These are phyloP conservation scores for Actias luna DNA, from an alignment of 2,888 invertebrate species.

Conservation along the genomic window DNA sequence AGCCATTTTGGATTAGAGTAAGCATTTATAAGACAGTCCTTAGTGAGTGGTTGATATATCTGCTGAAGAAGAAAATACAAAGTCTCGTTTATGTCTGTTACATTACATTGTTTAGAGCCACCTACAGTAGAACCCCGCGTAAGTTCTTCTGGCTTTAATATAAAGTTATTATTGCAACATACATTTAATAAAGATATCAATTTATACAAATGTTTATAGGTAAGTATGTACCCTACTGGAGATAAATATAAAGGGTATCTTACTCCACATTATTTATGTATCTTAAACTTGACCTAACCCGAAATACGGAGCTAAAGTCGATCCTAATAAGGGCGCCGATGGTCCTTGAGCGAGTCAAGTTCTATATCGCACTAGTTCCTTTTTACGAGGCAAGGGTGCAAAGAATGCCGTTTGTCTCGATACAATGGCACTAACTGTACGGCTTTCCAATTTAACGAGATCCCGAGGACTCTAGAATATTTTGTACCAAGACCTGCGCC, in stretches of 20 bases:
- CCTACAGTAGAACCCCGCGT: no score
- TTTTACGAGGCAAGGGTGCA: constrained; percentile 55
- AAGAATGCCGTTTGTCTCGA: constrained; percentile 49
- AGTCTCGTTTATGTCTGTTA: no score
- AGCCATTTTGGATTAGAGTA: no score
- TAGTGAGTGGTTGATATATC: no score
- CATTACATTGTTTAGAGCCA: no score
- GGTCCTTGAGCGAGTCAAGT: constrained; percentile 38
- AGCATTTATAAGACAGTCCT: no score
- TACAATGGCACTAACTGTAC: constrained; percentile 43
- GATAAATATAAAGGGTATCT: neutral
- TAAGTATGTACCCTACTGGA: no score
- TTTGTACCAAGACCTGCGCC: constrained; percentile 35
- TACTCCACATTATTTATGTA: constrained; percentile 33
- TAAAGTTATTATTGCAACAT: no score
- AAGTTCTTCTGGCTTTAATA: no score
- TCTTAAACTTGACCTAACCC: constrained; percentile 41
- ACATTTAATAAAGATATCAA: no score
- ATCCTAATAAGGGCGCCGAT: constrained; percentile 47
- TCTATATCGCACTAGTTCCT: constrained; percentile 40
- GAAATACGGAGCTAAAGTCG: constrained; percentile 40
- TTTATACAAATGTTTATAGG: no score
- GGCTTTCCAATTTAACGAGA: constrained; percentile 41
- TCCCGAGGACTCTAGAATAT: constrained; percentile 30
- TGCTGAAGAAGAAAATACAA: no score